These are phyloP conservation scores for Apogon hyalosoma DNA, from an alignment of 2,797 vertebrate species.

Conservation along the genomic window DNA sequence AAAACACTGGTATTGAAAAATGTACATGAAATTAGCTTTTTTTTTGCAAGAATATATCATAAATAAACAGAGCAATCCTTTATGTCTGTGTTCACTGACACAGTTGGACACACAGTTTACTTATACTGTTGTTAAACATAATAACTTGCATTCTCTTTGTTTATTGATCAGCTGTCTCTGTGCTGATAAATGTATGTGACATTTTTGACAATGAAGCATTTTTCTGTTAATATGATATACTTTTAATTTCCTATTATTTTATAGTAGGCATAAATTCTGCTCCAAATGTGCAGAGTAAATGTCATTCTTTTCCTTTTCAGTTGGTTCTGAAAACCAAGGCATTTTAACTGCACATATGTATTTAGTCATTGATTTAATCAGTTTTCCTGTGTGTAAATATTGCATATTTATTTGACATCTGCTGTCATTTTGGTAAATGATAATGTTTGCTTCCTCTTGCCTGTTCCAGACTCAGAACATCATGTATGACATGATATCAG, in stretches of 20 bases:
- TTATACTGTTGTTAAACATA: background rate
- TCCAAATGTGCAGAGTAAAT: slow-evolving; percentile 8
- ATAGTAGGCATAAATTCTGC: slow-evolving; percentile 7
- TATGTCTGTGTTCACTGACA: too few species aligned
- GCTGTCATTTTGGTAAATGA: slow-evolving; percentile 2
- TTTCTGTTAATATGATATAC: background rate
- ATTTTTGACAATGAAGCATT: background rate
- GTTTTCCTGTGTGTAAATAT: background rate
- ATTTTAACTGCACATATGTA: slow-evolving; percentile 1
- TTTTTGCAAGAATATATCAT: too few species aligned
- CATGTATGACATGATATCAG: slow-evolving; percentile 99
- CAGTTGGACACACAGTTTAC: too few species aligned
- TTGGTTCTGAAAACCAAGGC: slow-evolving; percentile 9
- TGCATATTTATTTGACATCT: background rate
- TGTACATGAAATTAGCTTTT: too few species aligned
- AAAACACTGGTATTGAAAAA: too few species aligned
- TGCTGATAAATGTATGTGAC: background rate
- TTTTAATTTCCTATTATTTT: slow-evolving; percentile 1
- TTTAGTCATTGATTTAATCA: slow-evolving; percentile 13
- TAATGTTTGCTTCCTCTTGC: slow-evolving; percentile 56
- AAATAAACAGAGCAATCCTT: too few species aligned
- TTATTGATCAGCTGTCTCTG: background rate
- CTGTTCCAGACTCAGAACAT: slow-evolving; percentile 96
- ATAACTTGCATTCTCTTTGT: slow-evolving; percentile 4
- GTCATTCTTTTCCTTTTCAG: slow-evolving; percentile 36